Evolutionary conservation across 2,797 vertebrate genomes (phyloP), one percentile per base, ranked within the genome.

Genomic region (Calcarius lapponicus): DNA sequence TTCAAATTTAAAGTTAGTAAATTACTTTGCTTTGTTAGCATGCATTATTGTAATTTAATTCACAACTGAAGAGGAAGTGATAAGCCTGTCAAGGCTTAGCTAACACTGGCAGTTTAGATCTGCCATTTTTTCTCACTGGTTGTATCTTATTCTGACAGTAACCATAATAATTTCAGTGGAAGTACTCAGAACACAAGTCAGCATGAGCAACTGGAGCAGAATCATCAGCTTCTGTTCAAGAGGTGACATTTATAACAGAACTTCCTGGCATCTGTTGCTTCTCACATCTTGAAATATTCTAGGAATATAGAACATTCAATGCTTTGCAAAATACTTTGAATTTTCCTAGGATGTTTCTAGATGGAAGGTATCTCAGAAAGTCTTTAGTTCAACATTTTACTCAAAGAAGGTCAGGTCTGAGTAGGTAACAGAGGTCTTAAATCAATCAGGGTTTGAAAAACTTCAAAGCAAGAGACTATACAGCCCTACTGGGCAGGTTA

Each of bases 11-110:
- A 69, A 85, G 34, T 91, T 90, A 84, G 69, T 10, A 96, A 95
- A 96, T 96, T 85, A 89, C 51, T 93, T 74, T 86, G 20, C 34
- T 95, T 93, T 96, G 51, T 93, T 92, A 93, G 97, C 93, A 85
- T 84, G 61, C 47, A 5, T 25, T 95, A 71, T 84, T 96, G 21
- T 19, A 19, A 71, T 56, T 91, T 95, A 94, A 88, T 94, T 96
- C 56, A 51, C 43, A 91, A 56, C 65, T 85, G 38, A 88, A 92
- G 54, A 86, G 43, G 21, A 95, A 95, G 14, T 20, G 72, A 86
- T 83, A 89, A 94, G 81, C 64, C 29, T 73, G 62, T 89, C 56
- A 88, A 79, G 31, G 36, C 64, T 95, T 84, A 94, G 48, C 25
- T 92, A 78, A 93, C 32, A 65, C 42, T 65, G 38, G 75, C 29